Conservation (phyloP, 2,888 invertebrate genomes). For the Sturmia bella region DNA sequence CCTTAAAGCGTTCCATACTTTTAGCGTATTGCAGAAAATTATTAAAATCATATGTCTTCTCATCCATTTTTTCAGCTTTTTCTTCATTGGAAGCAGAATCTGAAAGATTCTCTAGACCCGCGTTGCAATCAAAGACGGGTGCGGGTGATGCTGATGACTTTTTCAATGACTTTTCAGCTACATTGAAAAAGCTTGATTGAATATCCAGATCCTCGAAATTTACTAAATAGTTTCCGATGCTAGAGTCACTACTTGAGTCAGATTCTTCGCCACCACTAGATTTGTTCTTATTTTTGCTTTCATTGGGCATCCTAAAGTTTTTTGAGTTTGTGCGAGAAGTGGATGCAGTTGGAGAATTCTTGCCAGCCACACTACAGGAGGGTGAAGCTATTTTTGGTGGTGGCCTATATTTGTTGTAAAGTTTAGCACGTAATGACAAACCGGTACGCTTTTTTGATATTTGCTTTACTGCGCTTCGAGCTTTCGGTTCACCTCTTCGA, state of each 20-base stretch:
- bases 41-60: conserved; percentile 78
- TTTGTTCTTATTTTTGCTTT: conserved; percentile 71
- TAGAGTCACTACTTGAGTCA: conserved; percentile 76
- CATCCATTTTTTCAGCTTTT: conserved; percentile 74
- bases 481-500: conserved; percentile 67
- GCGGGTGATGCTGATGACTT: conserved; percentile 71
- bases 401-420: conserved; percentile 79
- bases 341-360: conserved; percentile 77
- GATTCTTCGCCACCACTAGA: conserved; percentile 68
- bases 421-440: conserved; percentile 77
- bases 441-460: conserved; percentile 76
- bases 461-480: conserved; percentile 69
- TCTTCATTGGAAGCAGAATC: conserved; percentile 79
- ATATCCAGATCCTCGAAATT: conserved; percentile 83
- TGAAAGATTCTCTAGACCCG: conserved; percentile 77
- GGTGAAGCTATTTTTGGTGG: conserved; percentile 77
- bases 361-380: conserved; percentile 68
- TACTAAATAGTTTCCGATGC: conserved; percentile 84
- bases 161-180: conserved; percentile 54
- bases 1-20: conserved; percentile 85
- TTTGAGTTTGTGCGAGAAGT: conserved; percentile 76
- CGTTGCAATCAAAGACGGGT: conserved; percentile 80
- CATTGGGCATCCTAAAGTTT: conserved; percentile 79
- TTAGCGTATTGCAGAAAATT: conserved; percentile 84
- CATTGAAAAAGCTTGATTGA: conserved; percentile 83